Conservation (phyloP, 2,888 invertebrate species). For the Euplexia lucipara region DNA sequence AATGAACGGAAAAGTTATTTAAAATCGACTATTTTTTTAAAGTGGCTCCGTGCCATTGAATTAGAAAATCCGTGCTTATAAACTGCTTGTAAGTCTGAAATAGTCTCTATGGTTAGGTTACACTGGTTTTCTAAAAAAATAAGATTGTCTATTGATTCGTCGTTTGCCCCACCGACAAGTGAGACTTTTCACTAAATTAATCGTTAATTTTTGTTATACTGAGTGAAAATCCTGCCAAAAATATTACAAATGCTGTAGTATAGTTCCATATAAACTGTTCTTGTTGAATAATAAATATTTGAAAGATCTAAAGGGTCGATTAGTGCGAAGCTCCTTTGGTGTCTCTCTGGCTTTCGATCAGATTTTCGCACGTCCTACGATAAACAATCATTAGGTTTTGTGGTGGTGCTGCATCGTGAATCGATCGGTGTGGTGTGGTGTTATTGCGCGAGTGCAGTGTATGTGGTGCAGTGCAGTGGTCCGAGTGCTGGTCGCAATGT, state of each 20-base stretch:
- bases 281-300: slow-evolving; percentile 47
- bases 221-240: slow-evolving; percentile 71
- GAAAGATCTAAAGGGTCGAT: slow-evolving; percentile 52
- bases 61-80: too few relatives aligned
- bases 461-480: slow-evolving; percentile 77
- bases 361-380: slow-evolving; percentile 82
- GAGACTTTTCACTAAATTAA: slow-evolving; percentile 76
- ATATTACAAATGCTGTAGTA: slow-evolving; percentile 37
- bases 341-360: slow-evolving; percentile 79
- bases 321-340: slow-evolving; percentile 72
- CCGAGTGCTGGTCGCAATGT: slow-evolving; percentile 74
- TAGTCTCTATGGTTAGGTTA: slow-evolving; percentile 54
- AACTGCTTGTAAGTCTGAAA: too few relatives aligned
- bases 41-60: too few relatives aligned
- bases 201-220: slow-evolving; percentile 73
- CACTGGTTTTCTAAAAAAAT: slow-evolving; percentile 65
- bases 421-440: slow-evolving; percentile 65
- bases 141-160: slow-evolving; percentile 88
- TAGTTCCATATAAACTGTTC: slow-evolving; percentile 43
- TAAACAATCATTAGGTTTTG: slow-evolving; percentile 80
- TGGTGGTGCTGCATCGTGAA: slow-evolving; percentile 71
- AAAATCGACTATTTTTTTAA: slow-evolving; percentile 42
- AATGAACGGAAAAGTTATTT: not conserved
- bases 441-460: slow-evolving; percentile 58
- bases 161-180: slow-evolving; percentile 87